phyloP scores from a whole-genome alignment of 2,797 vertebrate species.

The Rhyacichthys aspro region DNA sequence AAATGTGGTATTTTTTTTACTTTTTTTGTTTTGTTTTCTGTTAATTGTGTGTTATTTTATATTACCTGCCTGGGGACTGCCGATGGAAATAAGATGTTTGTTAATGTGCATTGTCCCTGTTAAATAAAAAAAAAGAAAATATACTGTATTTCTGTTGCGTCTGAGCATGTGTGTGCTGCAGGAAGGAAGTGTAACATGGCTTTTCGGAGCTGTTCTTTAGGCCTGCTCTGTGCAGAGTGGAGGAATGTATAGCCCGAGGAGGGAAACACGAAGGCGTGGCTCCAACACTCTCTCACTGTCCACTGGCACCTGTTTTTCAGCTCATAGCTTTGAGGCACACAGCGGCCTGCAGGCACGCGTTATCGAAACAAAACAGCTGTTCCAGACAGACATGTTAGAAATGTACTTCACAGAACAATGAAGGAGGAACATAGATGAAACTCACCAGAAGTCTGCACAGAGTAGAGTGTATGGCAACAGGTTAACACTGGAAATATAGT shows the following conservation, averaged over 20 bases:
- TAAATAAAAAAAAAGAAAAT: too few relatives aligned
- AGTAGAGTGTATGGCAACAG: background rate
- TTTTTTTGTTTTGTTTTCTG: too few relatives aligned
- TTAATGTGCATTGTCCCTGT: too few relatives aligned
- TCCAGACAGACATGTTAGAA: conserved; percentile 21
- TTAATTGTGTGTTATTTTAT: too few relatives aligned
- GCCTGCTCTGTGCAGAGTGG: conserved; percentile 40
- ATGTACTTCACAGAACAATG: conserved; percentile 3
- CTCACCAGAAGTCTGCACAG: too few relatives aligned
- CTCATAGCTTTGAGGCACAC: conserved; percentile 49
- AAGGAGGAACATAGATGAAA: background rate
- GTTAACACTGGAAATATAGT: too few relatives aligned
- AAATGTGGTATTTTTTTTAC: too few relatives aligned
- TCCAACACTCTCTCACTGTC: conserved; percentile 53
- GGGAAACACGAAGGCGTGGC: conserved; percentile 61
- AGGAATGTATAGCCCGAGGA: conserved; percentile 73
- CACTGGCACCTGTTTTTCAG: conserved; percentile 74
- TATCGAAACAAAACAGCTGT: conserved; percentile 61
- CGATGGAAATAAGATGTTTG: too few relatives aligned
- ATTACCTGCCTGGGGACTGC: too few relatives aligned
- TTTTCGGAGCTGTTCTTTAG: conserved; percentile 33
- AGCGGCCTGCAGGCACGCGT: conserved; percentile 21
- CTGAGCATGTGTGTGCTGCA: conserved; percentile 20
- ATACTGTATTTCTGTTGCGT: conserved; percentile 6
- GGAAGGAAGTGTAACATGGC: conserved; percentile 57